Conservation (phyloP, 37 sponge, comb jelly and placozoan genomes). For the Ephydatia muelleri region DNA sequence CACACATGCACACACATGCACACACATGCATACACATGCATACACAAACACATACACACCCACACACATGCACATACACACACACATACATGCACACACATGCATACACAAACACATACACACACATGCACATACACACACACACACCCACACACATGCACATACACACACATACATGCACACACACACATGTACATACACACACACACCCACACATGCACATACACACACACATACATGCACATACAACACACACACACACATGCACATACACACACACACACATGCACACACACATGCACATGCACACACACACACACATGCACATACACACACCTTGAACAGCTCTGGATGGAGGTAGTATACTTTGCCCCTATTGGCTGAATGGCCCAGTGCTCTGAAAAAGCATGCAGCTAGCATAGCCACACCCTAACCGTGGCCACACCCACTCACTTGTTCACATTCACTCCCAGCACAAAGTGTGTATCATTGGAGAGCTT, state of each 20-base stretch:
- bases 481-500: conserved; percentile 36
- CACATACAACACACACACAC: neutral
- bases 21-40: neutral
- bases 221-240: no score
- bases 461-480: conserved; percentile 79
- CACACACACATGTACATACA: neutral
- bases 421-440: neutral
- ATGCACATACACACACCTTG: conserved; percentile 44
- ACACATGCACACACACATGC: neutral
- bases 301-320: neutral
- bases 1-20: neutral
- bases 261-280: neutral
- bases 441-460: conserved; percentile 65
- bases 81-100: neutral
- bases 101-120: neutral
- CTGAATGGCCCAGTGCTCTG: conserved; percentile 78
- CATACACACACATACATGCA: neutral
- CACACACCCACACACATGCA: neutral
- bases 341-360: conserved; percentile 84
- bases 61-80: neutral
- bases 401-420: neutral
- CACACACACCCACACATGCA: neutral
- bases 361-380: conserved; percentile 81
- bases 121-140: neutral
- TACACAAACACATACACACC: neutral